phyloP scores from a whole-genome alignment of 2,888 invertebrate species.

The Anagyrus pseudococci region DNA sequence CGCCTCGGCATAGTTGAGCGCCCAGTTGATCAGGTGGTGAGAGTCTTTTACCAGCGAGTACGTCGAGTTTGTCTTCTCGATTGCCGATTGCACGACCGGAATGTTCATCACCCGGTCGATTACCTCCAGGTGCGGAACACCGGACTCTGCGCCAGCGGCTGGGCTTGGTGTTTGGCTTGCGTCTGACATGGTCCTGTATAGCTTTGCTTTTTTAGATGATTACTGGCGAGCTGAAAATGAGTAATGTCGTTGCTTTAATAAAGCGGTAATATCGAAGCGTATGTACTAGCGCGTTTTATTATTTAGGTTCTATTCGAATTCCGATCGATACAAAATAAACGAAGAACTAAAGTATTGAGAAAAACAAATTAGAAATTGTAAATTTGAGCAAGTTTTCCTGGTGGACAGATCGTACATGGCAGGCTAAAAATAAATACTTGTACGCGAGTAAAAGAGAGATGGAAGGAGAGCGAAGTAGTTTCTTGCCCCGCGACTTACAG shows the following conservation, averaged over 20 bases:
- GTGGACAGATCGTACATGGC: no score
- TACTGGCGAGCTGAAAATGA: no score
- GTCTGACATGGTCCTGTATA: conserved; percentile 35
- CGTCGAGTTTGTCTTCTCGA: conserved; percentile 57
- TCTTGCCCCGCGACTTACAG: no score
- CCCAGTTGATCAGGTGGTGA: conserved; percentile 66
- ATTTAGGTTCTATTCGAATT: no score
- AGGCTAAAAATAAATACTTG: no score
- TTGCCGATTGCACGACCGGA: conserved; percentile 55
- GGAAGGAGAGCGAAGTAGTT: no score
- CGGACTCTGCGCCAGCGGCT: conserved; percentile 18
- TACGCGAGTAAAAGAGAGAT: no score
- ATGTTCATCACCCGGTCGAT: conserved; percentile 56
- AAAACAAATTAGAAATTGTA: no score
- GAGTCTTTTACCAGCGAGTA: conserved; percentile 62
- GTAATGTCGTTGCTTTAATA: background rate
- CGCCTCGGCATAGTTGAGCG: conserved; percentile 65
- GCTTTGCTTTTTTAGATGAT: no score
- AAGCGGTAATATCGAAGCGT: background rate
- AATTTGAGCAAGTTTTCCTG: no score
- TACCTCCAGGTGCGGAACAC: conserved; percentile 53
- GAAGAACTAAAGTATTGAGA: no score
- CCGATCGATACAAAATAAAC: no score
- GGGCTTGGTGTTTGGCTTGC: conserved; percentile 33
- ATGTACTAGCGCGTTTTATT: background rate